A percentile compares a stretch with the other conserved stretches of the same genome.
These are phyloP conservation scores for Gymnorhina tibicen DNA, from an alignment of 2,113 vertebrate species.

Conservation along the genomic window DNA sequence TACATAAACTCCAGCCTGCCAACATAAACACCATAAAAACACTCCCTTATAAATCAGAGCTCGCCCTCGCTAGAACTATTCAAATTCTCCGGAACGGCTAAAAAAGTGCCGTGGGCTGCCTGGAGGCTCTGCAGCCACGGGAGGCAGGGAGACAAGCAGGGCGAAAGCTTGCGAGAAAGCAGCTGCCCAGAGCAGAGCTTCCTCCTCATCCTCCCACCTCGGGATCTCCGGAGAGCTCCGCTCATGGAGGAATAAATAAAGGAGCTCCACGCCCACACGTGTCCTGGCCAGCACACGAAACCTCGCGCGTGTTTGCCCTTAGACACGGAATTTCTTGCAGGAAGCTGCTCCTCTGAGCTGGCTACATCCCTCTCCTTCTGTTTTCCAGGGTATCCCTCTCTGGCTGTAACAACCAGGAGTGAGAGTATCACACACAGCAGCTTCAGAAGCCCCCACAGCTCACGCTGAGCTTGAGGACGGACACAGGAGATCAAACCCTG, in stretches of 20 bases:
- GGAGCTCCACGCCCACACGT: background rate
- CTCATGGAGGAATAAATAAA: background rate
- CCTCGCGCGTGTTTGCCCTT: background rate
- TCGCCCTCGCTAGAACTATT: background rate
- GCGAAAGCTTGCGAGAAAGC: background rate
- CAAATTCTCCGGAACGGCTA: background rate
- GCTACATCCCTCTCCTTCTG: background rate
- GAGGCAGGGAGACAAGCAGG: background rate
- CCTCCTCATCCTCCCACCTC: background rate
- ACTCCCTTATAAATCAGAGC: background rate
- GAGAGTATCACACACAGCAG: background rate
- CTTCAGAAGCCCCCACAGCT: background rate
- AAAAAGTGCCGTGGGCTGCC: background rate
- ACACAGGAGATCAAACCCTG: background rate
- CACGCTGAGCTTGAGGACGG: accelerated
- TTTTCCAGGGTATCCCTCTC: background rate
- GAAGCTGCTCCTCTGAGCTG: background rate
- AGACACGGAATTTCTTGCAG: background rate
- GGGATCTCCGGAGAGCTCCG: background rate
- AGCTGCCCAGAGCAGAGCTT: background rate
- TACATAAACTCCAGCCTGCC: background rate
- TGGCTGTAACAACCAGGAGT: background rate
- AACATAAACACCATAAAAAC: background rate
- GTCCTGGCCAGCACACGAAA: background rate
- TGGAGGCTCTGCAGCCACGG: background rate